Evolutionary conservation across 2,888 invertebrate genomes (phyloP), one percentile per base, ranked within the genome.

Genomic region (Galerucella nymphaeae): DNA sequence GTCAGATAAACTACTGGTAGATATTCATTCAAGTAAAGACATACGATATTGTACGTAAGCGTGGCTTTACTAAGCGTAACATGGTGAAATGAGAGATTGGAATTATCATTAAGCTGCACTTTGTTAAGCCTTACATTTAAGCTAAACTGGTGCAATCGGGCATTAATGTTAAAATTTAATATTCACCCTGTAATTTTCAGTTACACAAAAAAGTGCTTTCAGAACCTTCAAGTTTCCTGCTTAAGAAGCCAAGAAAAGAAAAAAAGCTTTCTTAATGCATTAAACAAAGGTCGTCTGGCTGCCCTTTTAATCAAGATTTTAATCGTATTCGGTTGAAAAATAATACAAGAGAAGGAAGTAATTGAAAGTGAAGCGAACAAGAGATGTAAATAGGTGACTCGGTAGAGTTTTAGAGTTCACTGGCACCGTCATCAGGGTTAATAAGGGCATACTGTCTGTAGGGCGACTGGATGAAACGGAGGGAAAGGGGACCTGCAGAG

Each of bases 381-480:
- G 53, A 42, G 59, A 77, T 77, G 80, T 82, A 82, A 82, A 82
- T 83, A 81, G 82, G 82, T 82, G 82, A 83, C 75, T 83, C 81
- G 79, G 80, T 65, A 65, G 41, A 41, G 55, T 57, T 55, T 66
- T 81, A 75, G 80, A 82, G 82, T 82, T 82, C 83, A 83, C 76
- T 80, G 81, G 80, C 82, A 82, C 78, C 53, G 48, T 14, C 63
- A 48, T 63, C 80, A 78, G 81, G 82, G 82, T 82, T 82, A 82
- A 79, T 82, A 82, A 81, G 81, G 80, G 80, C 79, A 79, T 41
- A 50, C 65, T 58, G 68, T 64, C 72, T 67, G 45, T 71, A 70
- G 75, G 76, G 73, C 73, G 71, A 45, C 66, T 66, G 76, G 65
- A 70, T 64, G 66, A 42, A 57, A 62, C 66, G 67, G 75, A 70